These are phyloP conservation scores for Melitaea cinxia DNA, from an alignment of 1,140 invertebrate genomes.

Conservation along the genomic window DNA sequence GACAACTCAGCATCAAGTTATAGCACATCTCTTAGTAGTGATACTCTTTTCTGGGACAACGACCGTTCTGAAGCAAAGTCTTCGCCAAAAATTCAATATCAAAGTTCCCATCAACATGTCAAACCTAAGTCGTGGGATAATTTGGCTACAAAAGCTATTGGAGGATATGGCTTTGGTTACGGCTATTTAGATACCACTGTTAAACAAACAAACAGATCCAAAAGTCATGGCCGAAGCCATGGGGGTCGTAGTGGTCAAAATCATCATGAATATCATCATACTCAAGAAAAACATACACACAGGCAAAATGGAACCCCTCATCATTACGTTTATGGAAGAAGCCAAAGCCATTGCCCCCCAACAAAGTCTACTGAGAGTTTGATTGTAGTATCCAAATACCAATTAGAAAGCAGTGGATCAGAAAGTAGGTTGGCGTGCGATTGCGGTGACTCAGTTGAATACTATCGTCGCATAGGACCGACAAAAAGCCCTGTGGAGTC, in stretches of 20 bases:
- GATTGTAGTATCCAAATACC: slow-evolving; percentile 84
- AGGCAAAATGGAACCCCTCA: slow-evolving; percentile 79
- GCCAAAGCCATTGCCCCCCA: slow-evolving; percentile 74
- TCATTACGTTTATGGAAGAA: slow-evolving; percentile 67
- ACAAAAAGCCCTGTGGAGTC: slow-evolving; percentile 72
- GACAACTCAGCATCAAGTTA: slow-evolving; percentile 89
- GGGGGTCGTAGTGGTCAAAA: slow-evolving; percentile 76
- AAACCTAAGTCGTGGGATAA: slow-evolving; percentile 95
- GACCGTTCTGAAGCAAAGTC: slow-evolving; percentile 67
- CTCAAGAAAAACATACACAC: slow-evolving; percentile 75
- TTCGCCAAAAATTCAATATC: slow-evolving; percentile 78
- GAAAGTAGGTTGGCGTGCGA: slow-evolving; percentile 86
- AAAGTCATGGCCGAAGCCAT: slow-evolving; percentile 74
- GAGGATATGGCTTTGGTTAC: slow-evolving; percentile 92
- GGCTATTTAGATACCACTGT: slow-evolving; percentile 88
- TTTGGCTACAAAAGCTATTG: slow-evolving; percentile 90
- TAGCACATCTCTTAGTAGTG: slow-evolving; percentile 91
- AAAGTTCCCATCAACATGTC: slow-evolving; percentile 80
- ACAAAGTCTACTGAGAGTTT: slow-evolving; percentile 91
- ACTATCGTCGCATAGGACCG: slow-evolving; percentile 73
- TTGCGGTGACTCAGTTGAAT: slow-evolving; percentile 82
- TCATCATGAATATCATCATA: slow-evolving; percentile 78
- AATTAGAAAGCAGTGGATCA: slow-evolving; percentile 82
- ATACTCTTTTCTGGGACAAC: slow-evolving; percentile 91
- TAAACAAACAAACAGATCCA: slow-evolving; percentile 81